Evolutionary conservation across 2,888 invertebrate genomes (phyloP), one percentile per base, ranked within the genome.

Genomic region (Andrena dorsata): DNA sequence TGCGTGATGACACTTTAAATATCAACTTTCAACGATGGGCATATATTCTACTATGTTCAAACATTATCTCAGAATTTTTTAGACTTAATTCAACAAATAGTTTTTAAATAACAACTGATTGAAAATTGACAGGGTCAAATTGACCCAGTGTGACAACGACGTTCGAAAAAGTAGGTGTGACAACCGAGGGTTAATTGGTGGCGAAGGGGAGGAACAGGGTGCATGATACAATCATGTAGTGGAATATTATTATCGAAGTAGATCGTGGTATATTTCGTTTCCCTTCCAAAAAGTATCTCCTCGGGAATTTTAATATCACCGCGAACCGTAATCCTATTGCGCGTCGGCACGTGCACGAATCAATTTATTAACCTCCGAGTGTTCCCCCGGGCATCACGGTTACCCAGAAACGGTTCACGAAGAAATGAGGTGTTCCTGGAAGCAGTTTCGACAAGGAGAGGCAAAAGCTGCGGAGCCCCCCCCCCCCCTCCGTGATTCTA

Each of bases 281-380:
- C 47, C 20, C 2, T 23, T 16, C 26, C 13, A 5, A 28, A 35
- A 49, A 69, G 56, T 53, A 41, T 71, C 28, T 30, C 53, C 6
- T 20, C 20, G 20, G 23, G 60, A 49, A 74, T 82, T 82, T 85
- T 79, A 74, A 73, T 79, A 70, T 79, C 76, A 41, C 28, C 76
- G 51, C 28, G 41, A 64, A 7, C 26, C 69, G 58, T 80, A 84
- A 75, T 74, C 71, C 71, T 23, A 26, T 16, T 47, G 26, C 66
- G 65, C 60, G 47, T 49, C 32, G 49, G 20, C 32, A 47, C 49
- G 20, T 53, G 56, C 16, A 32, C 51, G 66, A 70, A 61, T 81
- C 75, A 75, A 68, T 80, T 86, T 75, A 69, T 83, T 74, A 81
- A 85, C 83, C 63, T 71, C 75, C 66, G 74, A 77, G 70, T 49